Evolutionary conservation across 1,140 invertebrate genomes (phyloP).

Genomic region (Macrotrachela quadricornifera): DNA sequence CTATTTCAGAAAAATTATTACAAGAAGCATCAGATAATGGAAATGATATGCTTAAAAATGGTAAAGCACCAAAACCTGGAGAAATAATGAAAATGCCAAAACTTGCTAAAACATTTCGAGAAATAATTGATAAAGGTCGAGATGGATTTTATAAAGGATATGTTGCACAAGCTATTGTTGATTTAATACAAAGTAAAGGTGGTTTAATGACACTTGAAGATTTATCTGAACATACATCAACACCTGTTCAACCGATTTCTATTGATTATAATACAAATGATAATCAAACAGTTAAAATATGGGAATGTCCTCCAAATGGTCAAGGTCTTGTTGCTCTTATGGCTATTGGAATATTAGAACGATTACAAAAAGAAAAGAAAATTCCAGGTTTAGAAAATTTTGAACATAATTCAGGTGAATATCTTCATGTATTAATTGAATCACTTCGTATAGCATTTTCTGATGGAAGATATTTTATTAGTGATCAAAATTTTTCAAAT

Average conservation of each 20-base stretch:
- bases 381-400: slow-evolving; percentile 9
- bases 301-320: slow-evolving; percentile 28
- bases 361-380: slow-evolving; percentile 18
- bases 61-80: slow-evolving; percentile 20
- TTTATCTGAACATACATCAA: slow-evolving; percentile 19
- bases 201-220: slow-evolving; percentile 26
- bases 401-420: slow-evolving; percentile 18
- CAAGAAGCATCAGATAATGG: slow-evolving; percentile 14
- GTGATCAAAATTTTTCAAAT: slow-evolving; percentile 17
- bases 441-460: slow-evolving; percentile 25
- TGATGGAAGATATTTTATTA: slow-evolving; percentile 20
- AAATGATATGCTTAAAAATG: slow-evolving; percentile 20
- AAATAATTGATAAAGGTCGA: slow-evolving; percentile 20
- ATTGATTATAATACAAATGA: slow-evolving; percentile 13
- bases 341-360: slow-evolving; percentile 27
- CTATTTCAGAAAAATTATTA: background rate
- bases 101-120: slow-evolving; percentile 24
- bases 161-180: slow-evolving; percentile 21
- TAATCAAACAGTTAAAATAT: slow-evolving; percentile 12
- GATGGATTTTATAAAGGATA: slow-evolving; percentile 26
- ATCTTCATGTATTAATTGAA: slow-evolving; percentile 27
- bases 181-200: slow-evolving; percentile 19
- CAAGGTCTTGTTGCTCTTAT: slow-evolving; percentile 25
- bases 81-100: slow-evolving; percentile 23
- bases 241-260: slow-evolving; percentile 20